A percentile compares a stretch with the other conserved stretches of the same genome.
Evolutionary conservation across 2,113 vertebrate genomes (phyloP).

Genomic region (Gobiocypris rarus): DNA sequence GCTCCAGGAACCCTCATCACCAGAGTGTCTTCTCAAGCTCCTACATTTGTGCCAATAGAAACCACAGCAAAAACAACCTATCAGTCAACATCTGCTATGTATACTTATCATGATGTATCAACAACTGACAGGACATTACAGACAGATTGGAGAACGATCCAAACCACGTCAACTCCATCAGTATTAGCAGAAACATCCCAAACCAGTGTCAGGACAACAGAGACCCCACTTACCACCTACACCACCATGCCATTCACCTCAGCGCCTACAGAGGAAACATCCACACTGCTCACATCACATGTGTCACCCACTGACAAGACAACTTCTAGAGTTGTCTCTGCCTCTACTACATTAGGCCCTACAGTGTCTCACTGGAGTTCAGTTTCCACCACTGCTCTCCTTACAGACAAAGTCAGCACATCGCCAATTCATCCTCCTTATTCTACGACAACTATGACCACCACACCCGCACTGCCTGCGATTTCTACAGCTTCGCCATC

Average conservation of each 20-base stretch:
- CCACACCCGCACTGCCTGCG: slow-evolving; percentile 29
- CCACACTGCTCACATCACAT: slow-evolving; percentile 47
- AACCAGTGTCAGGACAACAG: slow-evolving; percentile 50
- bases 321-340: slow-evolving; percentile 39
- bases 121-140: slow-evolving; percentile 57
- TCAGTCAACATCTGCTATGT: slow-evolving; percentile 45
- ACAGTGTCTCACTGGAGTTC: slow-evolving; percentile 55
- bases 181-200: slow-evolving; percentile 24
- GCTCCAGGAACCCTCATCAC: slow-evolving; percentile 10
- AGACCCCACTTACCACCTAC: slow-evolving; percentile 46
- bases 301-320: slow-evolving; percentile 57
- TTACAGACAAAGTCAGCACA: slow-evolving; percentile 58
- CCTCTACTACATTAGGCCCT: slow-evolving; percentile 43
- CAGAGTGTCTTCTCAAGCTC: slow-evolving; percentile 42
- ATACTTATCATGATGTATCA: slow-evolving; percentile 49
- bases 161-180: slow-evolving; percentile 16
- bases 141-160: slow-evolving; percentile 40
- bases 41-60: slow-evolving; percentile 47
- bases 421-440: slow-evolving; percentile 49
- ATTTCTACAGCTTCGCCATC: slow-evolving; percentile 50
- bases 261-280: slow-evolving; percentile 44
- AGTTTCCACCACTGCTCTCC: slow-evolving; percentile 52
- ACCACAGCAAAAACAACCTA: slow-evolving; percentile 44
- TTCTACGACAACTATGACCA: slow-evolving; percentile 44
- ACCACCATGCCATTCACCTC: slow-evolving; percentile 53